Percentiles rank a stretch among this genome's conserved stretches.
These are phyloP conservation scores for Pararge aegeria DNA, from an alignment of 1,140 invertebrate species.

Conservation along the genomic window DNA sequence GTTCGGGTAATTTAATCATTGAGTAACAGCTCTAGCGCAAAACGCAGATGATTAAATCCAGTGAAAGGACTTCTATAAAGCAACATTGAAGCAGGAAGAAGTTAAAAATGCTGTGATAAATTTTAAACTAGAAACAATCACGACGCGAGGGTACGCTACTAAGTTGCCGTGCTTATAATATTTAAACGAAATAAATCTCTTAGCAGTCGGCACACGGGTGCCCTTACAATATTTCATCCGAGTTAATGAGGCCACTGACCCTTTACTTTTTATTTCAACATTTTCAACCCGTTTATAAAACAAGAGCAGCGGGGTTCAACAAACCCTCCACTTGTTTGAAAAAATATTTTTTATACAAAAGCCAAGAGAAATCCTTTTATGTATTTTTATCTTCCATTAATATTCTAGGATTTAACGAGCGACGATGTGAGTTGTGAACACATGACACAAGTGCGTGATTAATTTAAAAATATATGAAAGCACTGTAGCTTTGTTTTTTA, in stretches of 20 bases:
- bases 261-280: constrained; percentile 18
- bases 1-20: no score
- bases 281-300: constrained; percentile 26
- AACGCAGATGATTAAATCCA: no score
- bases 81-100: background rate
- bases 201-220: background rate
- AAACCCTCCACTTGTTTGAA: constrained; percentile 4
- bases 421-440: background rate
- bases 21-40: no score
- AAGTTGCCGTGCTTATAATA: constrained; percentile 1
- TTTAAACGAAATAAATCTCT: background rate
- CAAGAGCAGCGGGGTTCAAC: constrained; percentile 16
- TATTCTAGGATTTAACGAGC: background rate
- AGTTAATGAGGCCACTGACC: constrained; percentile 31
- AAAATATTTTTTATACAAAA: constrained; percentile 6
- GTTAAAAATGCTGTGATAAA: background rate
- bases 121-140: background rate
- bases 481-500: background rate
- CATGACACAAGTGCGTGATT: background rate
- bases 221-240: constrained; percentile 7
- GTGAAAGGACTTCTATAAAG: no score
- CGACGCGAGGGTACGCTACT: background rate
- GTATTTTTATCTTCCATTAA: background rate
- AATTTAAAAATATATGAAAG: background rate
- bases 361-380: background rate